A percentile compares a stretch with the other conserved stretches of the same genome.
These are phyloP conservation scores for Microplitis deprimator DNA, from an alignment of 2,888 invertebrate species.

Conservation along the genomic window DNA sequence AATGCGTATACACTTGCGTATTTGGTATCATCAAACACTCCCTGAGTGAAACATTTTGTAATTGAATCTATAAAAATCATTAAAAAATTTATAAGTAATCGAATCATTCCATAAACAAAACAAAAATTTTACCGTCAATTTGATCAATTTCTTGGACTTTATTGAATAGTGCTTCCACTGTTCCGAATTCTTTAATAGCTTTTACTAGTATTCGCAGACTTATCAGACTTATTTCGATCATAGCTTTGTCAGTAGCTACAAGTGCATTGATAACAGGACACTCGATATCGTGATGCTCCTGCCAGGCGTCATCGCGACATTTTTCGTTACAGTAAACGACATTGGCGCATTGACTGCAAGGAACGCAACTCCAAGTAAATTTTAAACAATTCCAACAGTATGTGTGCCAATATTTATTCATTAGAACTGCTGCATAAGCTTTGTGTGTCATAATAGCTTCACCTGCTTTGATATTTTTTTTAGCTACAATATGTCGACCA, in stretches of 20 bases:
- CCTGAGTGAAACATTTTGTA: neutral
- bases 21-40: neutral
- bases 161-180: neutral
- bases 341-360: slow-evolving; percentile 78
- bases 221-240: neutral
- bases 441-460: slow-evolving; percentile 85
- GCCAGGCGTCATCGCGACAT: slow-evolving; percentile 78
- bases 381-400: slow-evolving; percentile 63
- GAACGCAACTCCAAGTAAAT: slow-evolving; percentile 73
- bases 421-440: slow-evolving; percentile 76
- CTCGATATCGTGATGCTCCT: slow-evolving; percentile 71
- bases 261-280: neutral
- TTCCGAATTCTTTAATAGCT: slow-evolving; percentile 14
- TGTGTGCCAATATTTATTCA: slow-evolving; percentile 6
- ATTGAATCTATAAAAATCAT: neutral
- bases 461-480: slow-evolving; percentile 79
- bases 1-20: slow-evolving; percentile 6
- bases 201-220: slow-evolving; percentile 1
- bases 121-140: neutral
- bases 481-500: slow-evolving; percentile 82
- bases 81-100: neutral
- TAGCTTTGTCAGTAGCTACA: too few species aligned
- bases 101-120: neutral
- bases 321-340: slow-evolving; percentile 78
- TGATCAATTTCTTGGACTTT: neutral